Conservation (phyloP, 2,797 vertebrate genomes). For the Fistularia commersonii region DNA sequence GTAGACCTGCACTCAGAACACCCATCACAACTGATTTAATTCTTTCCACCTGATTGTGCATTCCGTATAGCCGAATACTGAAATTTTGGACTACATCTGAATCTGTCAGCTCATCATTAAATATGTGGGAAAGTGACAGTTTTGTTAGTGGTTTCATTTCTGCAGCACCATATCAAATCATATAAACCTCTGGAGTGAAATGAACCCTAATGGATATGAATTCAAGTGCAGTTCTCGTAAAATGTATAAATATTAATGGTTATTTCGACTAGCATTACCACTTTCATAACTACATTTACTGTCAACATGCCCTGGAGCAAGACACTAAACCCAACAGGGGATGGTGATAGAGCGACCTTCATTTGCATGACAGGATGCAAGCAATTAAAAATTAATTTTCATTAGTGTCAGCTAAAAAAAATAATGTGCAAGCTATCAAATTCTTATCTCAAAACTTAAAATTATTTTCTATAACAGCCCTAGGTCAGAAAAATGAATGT, state of each 20-base stretch:
- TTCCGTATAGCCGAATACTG: no score
- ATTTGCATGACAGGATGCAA: not conserved
- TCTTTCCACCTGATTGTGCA: no score
- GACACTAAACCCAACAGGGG: not conserved
- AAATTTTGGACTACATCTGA: no score
- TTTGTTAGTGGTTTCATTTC: no score
- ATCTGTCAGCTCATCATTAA: no score
- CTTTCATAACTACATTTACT: not conserved
- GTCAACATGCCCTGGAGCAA: not conserved
- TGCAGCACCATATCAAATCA: not conserved
- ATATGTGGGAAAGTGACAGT: no score
- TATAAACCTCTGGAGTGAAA: not conserved
- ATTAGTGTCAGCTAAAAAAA: not conserved
- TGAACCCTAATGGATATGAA: not conserved
- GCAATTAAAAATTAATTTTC: not conserved
- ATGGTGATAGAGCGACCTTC: not conserved
- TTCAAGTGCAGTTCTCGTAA: not conserved
- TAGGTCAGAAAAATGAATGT: not conserved
- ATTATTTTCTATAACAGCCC: not conserved
- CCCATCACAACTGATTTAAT: no score
- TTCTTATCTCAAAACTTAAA: not conserved
- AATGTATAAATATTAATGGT: not conserved
- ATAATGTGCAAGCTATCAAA: not conserved
- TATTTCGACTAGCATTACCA: not conserved
- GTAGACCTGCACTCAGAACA: no score